phyloP scores from a whole-genome alignment of 2,797 vertebrate species.

The Sparus aurata region DNA sequence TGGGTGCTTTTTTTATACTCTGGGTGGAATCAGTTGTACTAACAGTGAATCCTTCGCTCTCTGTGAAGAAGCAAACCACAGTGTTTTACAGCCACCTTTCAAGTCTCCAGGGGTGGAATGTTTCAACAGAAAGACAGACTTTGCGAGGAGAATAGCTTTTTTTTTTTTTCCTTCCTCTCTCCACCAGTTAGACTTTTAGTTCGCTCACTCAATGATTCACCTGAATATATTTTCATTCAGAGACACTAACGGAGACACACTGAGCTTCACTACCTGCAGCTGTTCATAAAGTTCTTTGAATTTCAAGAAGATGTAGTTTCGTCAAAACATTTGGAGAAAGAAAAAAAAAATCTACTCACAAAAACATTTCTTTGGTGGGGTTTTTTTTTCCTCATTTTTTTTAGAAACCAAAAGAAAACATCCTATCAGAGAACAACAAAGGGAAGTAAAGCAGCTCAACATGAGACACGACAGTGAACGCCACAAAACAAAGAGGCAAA shows the following conservation, averaged over 20 bases:
- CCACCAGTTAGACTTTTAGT: background rate
- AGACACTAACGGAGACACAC: background rate
- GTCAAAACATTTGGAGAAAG: background rate
- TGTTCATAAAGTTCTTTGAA: background rate
- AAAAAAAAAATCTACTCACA: background rate
- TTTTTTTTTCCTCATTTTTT: no score
- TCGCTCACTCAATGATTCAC: constrained; percentile 14
- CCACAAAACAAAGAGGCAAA: no score
- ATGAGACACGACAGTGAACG: no score
- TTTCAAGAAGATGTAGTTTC: background rate
- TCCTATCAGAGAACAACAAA: no score
- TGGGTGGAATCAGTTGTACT: constrained; percentile 1
- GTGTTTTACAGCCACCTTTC: background rate
- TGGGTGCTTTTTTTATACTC: background rate
- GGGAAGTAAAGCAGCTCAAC: no score
- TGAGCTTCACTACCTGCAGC: background rate
- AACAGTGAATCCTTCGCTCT: constrained; percentile 9
- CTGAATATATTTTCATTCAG: constrained; percentile 1
- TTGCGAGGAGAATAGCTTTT: background rate
- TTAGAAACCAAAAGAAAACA: no score
- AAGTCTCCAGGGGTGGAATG: background rate
- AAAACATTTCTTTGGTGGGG: background rate
- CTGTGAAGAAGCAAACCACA: background rate
- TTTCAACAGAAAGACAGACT: constrained; percentile 4
- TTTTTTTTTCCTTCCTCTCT: no score